Evolutionary conservation across 2,113 vertebrate species (phyloP).

Genomic region (Albula glossodonta): DNA sequence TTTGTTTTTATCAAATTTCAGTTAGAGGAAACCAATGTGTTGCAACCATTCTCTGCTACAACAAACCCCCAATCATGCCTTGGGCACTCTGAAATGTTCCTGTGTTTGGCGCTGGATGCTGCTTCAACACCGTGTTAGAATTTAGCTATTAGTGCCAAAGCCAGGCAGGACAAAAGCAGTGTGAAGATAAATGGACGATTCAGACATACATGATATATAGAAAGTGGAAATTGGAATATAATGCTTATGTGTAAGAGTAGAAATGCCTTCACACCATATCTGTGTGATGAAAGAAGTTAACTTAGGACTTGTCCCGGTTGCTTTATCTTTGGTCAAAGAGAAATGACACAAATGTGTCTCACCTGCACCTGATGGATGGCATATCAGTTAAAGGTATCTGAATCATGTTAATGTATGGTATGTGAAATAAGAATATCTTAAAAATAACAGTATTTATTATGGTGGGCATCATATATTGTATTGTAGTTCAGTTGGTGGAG

Average conservation of each 20-base stretch:
- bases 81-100: not conserved
- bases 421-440: not conserved
- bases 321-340: not conserved
- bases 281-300: not conserved
- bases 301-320: not conserved
- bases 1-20: no score
- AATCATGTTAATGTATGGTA: not conserved
- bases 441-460: not conserved
- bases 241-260: not conserved
- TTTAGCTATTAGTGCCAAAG: not conserved
- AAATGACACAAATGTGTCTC: not conserved
- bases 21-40: no score
- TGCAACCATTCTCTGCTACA: not conserved
- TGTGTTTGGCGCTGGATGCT: not conserved
- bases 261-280: not conserved
- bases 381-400: not conserved
- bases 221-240: not conserved
- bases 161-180: not conserved
- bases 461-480: not conserved
- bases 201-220: not conserved
- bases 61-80: not conserved
- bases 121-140: not conserved
- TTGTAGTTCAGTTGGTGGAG: not conserved
- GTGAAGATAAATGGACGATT: not conserved
- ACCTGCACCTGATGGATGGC: not conserved